Conservation (phyloP, 2,797 vertebrate genomes). For the Sylvia borin region DNA sequence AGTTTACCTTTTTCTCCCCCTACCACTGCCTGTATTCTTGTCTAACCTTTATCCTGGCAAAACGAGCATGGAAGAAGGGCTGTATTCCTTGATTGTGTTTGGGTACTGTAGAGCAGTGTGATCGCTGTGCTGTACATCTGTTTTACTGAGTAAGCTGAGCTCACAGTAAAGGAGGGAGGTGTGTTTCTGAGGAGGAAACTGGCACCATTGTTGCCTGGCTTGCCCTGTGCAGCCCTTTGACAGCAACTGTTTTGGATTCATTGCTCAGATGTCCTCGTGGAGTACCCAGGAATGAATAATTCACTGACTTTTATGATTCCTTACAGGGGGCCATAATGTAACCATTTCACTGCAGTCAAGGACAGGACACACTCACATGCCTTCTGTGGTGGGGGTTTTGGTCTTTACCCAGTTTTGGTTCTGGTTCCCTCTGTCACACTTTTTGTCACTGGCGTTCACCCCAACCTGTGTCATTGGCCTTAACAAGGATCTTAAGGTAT, state of each 20-base stretch:
- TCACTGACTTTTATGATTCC: neutral
- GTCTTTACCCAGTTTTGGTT: conserved; percentile 99
- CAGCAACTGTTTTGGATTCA: neutral
- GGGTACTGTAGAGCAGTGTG: neutral
- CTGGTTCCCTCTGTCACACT: conserved; percentile 98
- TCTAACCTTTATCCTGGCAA: neutral
- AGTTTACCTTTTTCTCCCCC: neutral
- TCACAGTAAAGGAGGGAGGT: neutral
- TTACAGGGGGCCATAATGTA: conserved; percentile 93
- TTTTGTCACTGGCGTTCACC: conserved; percentile 93
- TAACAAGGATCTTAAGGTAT: conserved; percentile 98
- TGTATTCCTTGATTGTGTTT: neutral
- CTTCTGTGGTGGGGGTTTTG: conserved; percentile 94
- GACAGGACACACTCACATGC: conserved; percentile 98
- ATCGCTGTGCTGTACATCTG: rapidly evolving
- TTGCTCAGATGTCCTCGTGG: neutral
- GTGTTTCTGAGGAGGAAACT: neutral
- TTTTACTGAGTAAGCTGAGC: neutral
- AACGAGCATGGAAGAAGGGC: neutral
- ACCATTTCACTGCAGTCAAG: conserved; percentile 98
- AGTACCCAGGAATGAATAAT: neutral
- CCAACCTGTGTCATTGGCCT: conserved; percentile 97
- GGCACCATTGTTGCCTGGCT: neutral
- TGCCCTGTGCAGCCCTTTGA: neutral
- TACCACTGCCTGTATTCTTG: neutral